Conservation (phyloP, 92 coral and sea anemone species). For the Porites evermanni region DNA sequence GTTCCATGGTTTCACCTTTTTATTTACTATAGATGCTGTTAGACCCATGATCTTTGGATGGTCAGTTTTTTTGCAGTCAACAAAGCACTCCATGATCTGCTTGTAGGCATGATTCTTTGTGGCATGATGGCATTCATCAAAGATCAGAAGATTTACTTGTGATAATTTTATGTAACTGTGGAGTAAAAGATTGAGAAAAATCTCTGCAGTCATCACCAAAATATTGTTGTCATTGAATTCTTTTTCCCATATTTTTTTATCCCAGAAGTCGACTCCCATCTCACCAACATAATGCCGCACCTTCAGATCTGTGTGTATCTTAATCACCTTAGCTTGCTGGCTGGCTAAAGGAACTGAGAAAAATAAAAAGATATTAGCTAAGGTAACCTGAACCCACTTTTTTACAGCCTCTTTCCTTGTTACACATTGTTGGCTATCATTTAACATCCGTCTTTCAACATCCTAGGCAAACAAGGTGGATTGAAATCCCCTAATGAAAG, state of each 20-base stretch:
- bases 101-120: conserved; percentile 86
- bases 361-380: not conserved
- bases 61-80: conserved; percentile 30
- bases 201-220: conserved; percentile 95
- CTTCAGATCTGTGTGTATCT: conserved; percentile 70
- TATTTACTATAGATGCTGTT: conserved; percentile 91
- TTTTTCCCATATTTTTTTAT: conserved; percentile 68
- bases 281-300: conserved; percentile 85
- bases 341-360: conserved; percentile 82
- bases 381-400: not conserved
- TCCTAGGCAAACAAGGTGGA: too few species aligned
- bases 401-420: not conserved
- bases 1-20: conserved; percentile 79
- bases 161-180: conserved; percentile 72
- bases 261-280: conserved; percentile 96
- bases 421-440: too few species aligned
- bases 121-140: conserved; percentile 99
- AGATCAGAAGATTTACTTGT: conserved; percentile 85
- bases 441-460: too few species aligned
- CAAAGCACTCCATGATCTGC: conserved; percentile 85
- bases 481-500: too few species aligned
- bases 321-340: conserved; percentile 90
- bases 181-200: conserved; percentile 78
- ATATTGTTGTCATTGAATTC: conserved; percentile 78
- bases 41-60: conserved; percentile 84